phyloP scores from a whole-genome alignment of 1,140 invertebrate genomes.

The Drosophila subobscura region DNA sequence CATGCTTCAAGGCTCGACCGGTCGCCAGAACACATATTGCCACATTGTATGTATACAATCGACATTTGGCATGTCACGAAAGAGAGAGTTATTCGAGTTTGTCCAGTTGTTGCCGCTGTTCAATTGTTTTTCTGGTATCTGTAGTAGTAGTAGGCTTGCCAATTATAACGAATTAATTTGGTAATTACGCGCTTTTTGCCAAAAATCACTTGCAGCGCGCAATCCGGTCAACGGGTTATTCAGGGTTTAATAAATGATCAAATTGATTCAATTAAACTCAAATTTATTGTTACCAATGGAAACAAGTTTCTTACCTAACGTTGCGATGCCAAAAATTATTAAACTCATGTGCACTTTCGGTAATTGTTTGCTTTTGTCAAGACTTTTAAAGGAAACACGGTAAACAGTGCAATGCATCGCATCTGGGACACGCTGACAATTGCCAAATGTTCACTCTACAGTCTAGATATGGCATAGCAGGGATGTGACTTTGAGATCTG shows the following conservation, averaged over 20 bases:
- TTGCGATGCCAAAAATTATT: background rate
- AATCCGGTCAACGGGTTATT: constrained; percentile 46
- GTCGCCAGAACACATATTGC: constrained; percentile 15
- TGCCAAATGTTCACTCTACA: too few species aligned
- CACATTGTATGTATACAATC: constrained; percentile 24
- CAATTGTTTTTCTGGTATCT: constrained; percentile 38
- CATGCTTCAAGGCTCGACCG: constrained; percentile 45
- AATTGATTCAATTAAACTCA: constrained; percentile 38
- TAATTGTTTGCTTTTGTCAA: constrained; percentile 1
- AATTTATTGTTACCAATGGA: constrained; percentile 26
- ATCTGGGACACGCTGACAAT: too few species aligned
- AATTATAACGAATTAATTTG: constrained; percentile 60
- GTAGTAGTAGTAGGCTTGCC: constrained; percentile 35
- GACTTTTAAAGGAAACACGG: too few species aligned
- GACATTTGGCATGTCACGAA: constrained; percentile 2
- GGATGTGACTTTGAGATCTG: too few species aligned
- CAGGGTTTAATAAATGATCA: constrained; percentile 31
- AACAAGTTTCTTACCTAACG: constrained; percentile 44
- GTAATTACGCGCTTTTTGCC: constrained; percentile 42
- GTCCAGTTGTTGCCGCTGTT: constrained; percentile 21
- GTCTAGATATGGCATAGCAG: too few species aligned
- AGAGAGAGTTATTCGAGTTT: constrained; percentile 25
- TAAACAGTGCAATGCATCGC: too few species aligned
- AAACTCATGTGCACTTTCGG: constrained; percentile 11
- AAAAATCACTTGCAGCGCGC: constrained; percentile 19